Evolutionary conservation across 1,140 invertebrate species (phyloP), one percentile per base, ranked within the genome.

Genomic region (Bombus impatiens): DNA sequence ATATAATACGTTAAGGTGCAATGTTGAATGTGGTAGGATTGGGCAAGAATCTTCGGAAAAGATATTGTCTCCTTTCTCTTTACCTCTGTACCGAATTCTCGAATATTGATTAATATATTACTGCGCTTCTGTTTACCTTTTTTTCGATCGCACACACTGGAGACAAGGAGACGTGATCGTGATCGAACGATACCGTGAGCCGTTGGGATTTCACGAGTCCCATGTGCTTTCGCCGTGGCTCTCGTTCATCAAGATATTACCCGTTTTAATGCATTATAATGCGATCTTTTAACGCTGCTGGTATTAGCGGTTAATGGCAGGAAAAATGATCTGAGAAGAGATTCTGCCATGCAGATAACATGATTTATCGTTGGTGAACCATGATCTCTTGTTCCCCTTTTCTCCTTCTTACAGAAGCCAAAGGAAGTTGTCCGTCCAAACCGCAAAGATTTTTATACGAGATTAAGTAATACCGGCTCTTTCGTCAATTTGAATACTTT

Each of bases 271-370:
- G 72, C 81, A 67, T 44, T 59, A 67, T 83, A 67, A 83, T 78
- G n/a, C n/a, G 82, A 83, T 68, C 42, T 68, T 78, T n/a, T 42
- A 25, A 35, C 5, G 74, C 74, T 77, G 82, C 82, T 25, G 72
- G 82, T 83, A 35, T 83, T 83, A 47, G 42, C 44, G 62, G 74
- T 83, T 83, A 68, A 83, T 76, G 81, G 47, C 25, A 83, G 59
- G 81, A 83, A 83, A 78, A 83, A 83, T 83, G 82, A 83, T 83
- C 74, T 35, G 74, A 40, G 72, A 62, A 62, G 82, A 83, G 74
- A 83, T 83, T 53, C 44, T 32, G 74, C 5, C 28, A 42, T 12
- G 28, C 32, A 78, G 82, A 83, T 78, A 77, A 57, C 44, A 78
- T 65, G 82, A 83, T 83, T 83, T 83, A 83, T 83, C 79, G 68